These are phyloP conservation scores for Oreotrochilus melanogaster DNA, from an alignment of 2,113 vertebrate species.

Conservation along the genomic window DNA sequence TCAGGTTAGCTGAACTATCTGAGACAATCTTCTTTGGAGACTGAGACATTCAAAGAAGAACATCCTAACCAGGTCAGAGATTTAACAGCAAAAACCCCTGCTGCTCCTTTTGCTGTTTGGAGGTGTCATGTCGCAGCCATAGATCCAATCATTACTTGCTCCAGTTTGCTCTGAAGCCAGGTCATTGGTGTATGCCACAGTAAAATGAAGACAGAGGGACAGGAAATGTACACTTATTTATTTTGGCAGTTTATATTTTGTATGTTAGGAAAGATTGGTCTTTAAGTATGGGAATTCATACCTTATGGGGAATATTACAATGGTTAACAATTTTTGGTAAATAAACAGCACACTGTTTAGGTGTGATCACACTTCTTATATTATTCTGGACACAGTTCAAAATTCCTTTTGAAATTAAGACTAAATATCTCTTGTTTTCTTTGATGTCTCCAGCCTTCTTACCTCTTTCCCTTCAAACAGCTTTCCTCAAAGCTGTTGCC, in stretches of 20 bases:
- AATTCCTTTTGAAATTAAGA: neutral
- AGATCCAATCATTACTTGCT: neutral
- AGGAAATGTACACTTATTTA: neutral
- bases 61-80: neutral
- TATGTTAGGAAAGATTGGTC: neutral
- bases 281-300: neutral
- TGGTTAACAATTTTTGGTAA: neutral
- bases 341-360: neutral
- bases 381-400: neutral
- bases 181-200: neutral
- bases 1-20: neutral
- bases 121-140: neutral
- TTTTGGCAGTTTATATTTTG: neutral
- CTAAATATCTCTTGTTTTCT: neutral
- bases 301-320: neutral
- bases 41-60: neutral
- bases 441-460: neutral
- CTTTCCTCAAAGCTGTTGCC: neutral
- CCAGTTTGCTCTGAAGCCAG: neutral
- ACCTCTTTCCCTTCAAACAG: neutral
- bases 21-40: neutral
- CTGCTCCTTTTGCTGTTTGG: neutral
- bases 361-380: neutral
- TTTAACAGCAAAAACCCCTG: neutral
- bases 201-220: neutral